Evolutionary conservation across 2,888 invertebrate species (phyloP).

Genomic region (Drosophila picticornis): DNA sequence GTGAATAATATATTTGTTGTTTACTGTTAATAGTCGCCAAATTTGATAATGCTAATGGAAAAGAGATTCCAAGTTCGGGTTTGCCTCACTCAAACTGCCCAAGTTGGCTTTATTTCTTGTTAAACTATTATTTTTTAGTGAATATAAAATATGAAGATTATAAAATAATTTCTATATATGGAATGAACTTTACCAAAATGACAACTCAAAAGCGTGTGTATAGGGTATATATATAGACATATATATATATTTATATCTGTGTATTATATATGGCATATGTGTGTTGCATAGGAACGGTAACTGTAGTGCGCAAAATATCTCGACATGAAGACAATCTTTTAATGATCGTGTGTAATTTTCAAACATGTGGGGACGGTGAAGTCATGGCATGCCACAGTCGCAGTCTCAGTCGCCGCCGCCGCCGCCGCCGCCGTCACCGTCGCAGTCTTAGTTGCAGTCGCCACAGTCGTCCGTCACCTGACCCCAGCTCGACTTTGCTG

Average conservation of each 20-base stretch:
- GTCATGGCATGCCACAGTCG: conserved; percentile 51
- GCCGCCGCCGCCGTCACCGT: conserved; percentile 10
- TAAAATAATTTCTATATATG: conserved; percentile 8
- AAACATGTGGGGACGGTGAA: conserved; percentile 67
- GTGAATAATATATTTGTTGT: neutral
- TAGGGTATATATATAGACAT: conserved; percentile 9
- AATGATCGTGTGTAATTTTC: conserved; percentile 84
- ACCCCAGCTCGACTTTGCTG: conserved; percentile 68
- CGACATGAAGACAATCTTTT: conserved; percentile 82
- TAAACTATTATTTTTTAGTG: neutral
- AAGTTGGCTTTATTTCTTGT: neutral
- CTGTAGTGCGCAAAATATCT: conserved; percentile 69
- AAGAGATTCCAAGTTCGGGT: neutral
- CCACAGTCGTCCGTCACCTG: conserved; percentile 71
- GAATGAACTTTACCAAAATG: conserved; percentile 27
- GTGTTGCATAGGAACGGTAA: conserved; percentile 25
- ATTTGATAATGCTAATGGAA: neutral
- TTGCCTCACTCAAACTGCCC: neutral
- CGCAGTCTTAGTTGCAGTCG: conserved; percentile 25
- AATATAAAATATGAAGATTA: conserved; percentile 7
- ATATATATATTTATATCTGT: neutral
- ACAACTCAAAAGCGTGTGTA: conserved; percentile 18
- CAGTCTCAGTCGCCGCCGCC: conserved; percentile 28
- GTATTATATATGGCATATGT: neutral
- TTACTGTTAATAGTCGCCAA: neutral